Base-by-base conservation (phyloP, 1,140 invertebrate genomes). In the Chironomus striatipennis region DNA sequence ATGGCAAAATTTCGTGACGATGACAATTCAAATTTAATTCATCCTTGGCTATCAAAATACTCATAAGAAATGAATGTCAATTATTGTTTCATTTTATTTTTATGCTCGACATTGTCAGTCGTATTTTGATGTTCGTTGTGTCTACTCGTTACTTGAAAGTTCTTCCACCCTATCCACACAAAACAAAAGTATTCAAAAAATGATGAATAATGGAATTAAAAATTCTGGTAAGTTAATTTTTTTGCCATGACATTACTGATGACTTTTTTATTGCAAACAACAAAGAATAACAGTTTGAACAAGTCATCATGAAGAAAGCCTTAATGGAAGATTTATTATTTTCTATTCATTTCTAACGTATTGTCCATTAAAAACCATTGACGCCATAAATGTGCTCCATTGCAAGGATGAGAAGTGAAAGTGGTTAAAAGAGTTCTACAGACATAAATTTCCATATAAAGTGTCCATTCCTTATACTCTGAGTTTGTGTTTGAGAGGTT, bases 241-340 rank as follows among this genome's bases (percentile, higher is more conserved):
- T 34, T 34, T 34, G 24, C 24, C 24, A 34, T 34, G 24, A 34
- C 24, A 34, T 34, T 34, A 34, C 24, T 34, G 5, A 2, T 34
- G 24, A 2, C 24, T 34, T 34, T 34, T 34, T 34, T 34, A 2
- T 2, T 34, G 24, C 47, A 1, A 57, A 57, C 10, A 15, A 57
- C 15, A 15, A 57, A n/a, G n/a, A 5, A 57, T 10, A 57, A 57
- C 47, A 57, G 15, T 34, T 34, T 34, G 24, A 34, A 5, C 24
- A 2, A 15, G 9, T 12, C 47, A 57, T 57, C 47, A n/a, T 57
- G n/a, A 57, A 57, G 12, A 57, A 57, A 57, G 12, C n/a, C 47
- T 15, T 57, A 57, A 57, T 57, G 47, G 47, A 57, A 57, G 47
- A 57, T 57, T 57, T 57, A 57, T 57, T 57, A 57, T 47, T 47